Evolutionary conservation across 37 sponge, comb jelly and placozoan species (phyloP).

Genomic region (Beroe forskalii): DNA sequence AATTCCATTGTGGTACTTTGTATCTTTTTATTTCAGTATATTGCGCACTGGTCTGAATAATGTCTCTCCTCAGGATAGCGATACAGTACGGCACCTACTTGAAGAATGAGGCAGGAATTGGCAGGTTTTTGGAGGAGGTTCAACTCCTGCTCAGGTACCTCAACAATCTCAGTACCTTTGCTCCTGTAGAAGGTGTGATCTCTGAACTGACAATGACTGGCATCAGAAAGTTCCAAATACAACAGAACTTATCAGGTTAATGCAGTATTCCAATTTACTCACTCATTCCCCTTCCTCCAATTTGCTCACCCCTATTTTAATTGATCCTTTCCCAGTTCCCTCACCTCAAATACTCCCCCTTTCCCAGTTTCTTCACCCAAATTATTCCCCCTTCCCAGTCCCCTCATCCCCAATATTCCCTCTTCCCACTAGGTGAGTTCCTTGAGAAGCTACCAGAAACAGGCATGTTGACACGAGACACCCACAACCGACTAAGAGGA

Average conservation of each 20-base stretch:
- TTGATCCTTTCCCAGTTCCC: no score
- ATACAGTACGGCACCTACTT: slow-evolving; percentile 24
- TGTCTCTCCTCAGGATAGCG: slow-evolving; percentile 41
- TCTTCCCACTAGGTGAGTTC: slow-evolving; percentile 32
- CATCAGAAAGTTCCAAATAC: not conserved
- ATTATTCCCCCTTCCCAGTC: no score
- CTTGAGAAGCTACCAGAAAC: slow-evolving; percentile 42
- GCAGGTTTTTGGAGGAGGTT: slow-evolving; percentile 1
- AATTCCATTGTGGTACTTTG: no score
- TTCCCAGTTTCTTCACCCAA: no score
- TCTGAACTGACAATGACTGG: not conserved
- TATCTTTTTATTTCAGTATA: no score
- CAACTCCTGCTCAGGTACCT: slow-evolving; percentile 30
- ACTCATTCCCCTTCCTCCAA: no score
- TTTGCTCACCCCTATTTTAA: no score
- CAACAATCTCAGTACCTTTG: not conserved
- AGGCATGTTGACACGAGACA: not conserved
- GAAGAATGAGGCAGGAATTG: slow-evolving; percentile 17
- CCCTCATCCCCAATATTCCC: no score
- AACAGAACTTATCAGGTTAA: slow-evolving; percentile 10
- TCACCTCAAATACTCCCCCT: no score
- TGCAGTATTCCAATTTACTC: no score
- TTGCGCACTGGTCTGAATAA: no score
- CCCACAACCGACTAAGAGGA: not conserved
- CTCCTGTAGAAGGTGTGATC: not conserved